Evolutionary conservation across 2,888 invertebrate species (phyloP), one percentile per base, ranked within the genome.

Genomic region (Hetaerina titia): DNA sequence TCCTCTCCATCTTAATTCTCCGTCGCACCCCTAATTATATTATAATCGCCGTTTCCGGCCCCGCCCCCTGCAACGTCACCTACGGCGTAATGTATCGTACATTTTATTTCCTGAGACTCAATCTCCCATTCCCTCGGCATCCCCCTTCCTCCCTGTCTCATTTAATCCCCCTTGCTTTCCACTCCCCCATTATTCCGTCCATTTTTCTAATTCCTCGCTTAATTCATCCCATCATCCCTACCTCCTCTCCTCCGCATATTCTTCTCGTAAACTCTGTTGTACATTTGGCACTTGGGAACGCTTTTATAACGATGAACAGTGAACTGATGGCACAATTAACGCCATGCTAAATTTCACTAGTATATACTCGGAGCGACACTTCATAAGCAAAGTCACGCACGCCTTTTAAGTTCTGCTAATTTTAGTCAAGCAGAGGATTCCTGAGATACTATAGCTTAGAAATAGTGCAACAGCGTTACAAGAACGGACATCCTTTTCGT

Each of bases 1-100:
- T 45, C 45, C 45, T 19, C 58, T 56, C 89, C 89, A 56, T 57
- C 89, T 56, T 22, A 6, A 56, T 9, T 45, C 88, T 88, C 88
- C 19, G 56, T n/a, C 56, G 58, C 45, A 56, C 89, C 69, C 89
- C 89, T 89, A 89, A 89, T 89, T 89, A 89, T 89, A 56, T 89
- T 89, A 89, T 89, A 89, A 89, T 89, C 89, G 89, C 89, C 89
- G 57, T 57, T 45, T 45, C 88, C 45, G 31, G 88, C 88, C 88
- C 88, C 88, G 31, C 88, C 88, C 45, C 7, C 56, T 17, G 56
- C 45, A 45, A 4, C 89, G 45, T 57, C 89, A 19, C 57, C 89
- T 58, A 19, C 56, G 57, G 57, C 56, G 89, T 89, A 89, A 89
- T 22, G 89, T 89, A 89, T 89, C 89, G 89, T n/a, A 56, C n/a